phyloP scores from a whole-genome alignment of 1,140 invertebrate genomes.

The Idris sp. region DNA sequence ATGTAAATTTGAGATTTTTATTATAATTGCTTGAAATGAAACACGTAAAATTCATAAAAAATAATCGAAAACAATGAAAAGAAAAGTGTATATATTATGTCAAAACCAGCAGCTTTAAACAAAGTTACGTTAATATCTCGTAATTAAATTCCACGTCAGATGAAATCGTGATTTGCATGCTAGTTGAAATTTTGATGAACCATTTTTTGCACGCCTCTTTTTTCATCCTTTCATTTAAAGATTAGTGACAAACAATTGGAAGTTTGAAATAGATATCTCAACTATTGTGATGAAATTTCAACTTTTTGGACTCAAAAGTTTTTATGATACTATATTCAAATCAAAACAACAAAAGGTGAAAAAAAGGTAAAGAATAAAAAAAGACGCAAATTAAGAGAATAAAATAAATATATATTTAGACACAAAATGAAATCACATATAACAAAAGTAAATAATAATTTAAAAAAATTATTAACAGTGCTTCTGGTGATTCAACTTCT shows the following conservation, averaged over 20 bases:
- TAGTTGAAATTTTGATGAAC: constrained; percentile 19
- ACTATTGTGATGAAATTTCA: too few species aligned
- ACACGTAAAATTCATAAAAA: not conserved
- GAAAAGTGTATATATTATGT: constrained; percentile 1
- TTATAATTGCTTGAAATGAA: constrained; percentile 3
- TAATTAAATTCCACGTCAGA: constrained; percentile 20
- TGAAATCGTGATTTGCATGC: constrained; percentile 19
- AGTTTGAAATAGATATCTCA: too few species aligned
- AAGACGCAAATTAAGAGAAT: too few species aligned
- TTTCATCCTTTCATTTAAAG: not conserved
- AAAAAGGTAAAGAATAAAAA: too few species aligned
- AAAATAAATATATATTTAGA: too few species aligned
- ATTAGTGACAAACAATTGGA: constrained; percentile 18
- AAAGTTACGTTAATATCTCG: constrained; percentile 14
- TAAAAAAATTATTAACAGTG: too few species aligned
- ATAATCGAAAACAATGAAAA: not conserved
- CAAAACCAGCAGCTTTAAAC: constrained; percentile 13
- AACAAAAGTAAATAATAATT: too few species aligned
- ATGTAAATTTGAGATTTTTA: constrained; percentile 1
- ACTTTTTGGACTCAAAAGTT: too few species aligned
- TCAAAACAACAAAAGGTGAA: too few species aligned
- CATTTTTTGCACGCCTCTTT: constrained; percentile 4
- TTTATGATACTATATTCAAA: too few species aligned
- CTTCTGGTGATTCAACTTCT: too few species aligned
- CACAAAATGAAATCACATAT: too few species aligned